These are phyloP conservation scores for Semaprochilodus insignis DNA, from an alignment of 2,797 vertebrate genomes.

Conservation along the genomic window DNA sequence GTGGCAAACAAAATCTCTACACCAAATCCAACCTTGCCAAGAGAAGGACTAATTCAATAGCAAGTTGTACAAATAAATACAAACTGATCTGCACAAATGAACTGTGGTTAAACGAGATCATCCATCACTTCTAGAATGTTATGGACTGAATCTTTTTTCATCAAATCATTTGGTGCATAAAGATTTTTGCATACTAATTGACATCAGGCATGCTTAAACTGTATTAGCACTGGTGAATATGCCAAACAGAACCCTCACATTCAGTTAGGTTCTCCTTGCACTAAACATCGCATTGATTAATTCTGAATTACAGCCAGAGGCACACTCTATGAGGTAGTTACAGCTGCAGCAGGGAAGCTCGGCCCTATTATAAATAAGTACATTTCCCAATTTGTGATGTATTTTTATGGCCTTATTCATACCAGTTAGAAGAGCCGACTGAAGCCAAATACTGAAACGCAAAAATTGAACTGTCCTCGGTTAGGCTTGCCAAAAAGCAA, in stretches of 20 bases:
- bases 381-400: background rate
- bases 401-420: background rate
- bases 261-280: background rate
- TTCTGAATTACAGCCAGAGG: background rate
- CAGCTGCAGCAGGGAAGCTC: background rate
- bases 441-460: background rate
- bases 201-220: constrained; percentile 6
- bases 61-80: constrained; percentile 1
- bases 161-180: constrained; percentile 20
- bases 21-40: background rate
- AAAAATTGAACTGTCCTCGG: too few species aligned
- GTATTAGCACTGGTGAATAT: constrained; percentile 30
- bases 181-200: constrained; percentile 17
- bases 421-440: background rate
- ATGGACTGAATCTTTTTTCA: background rate
- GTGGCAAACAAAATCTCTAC: background rate
- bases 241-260: constrained; percentile 13
- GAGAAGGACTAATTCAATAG: background rate
- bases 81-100: constrained; percentile 18
- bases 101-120: constrained; percentile 2
- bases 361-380: background rate
- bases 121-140: background rate
- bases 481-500: too few species aligned
- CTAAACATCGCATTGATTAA: background rate
- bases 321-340: background rate